These are phyloP conservation scores for Dendropsophus ebraccatus DNA, from an alignment of 2,113 vertebrate species.

Conservation along the genomic window DNA sequence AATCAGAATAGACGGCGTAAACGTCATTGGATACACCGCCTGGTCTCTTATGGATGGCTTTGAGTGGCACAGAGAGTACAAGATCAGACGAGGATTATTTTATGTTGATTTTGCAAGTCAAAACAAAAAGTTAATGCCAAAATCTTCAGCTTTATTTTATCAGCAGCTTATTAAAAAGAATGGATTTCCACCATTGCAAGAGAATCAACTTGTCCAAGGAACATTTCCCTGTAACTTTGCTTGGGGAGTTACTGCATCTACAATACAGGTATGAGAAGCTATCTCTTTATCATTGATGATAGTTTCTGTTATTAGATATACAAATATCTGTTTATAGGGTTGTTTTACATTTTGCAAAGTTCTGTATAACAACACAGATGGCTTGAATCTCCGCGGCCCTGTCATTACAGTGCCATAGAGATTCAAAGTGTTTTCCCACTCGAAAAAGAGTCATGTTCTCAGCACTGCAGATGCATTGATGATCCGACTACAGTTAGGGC, in stretches of 20 bases:
- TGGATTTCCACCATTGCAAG: constrained; percentile 88
- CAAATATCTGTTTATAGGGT: no score
- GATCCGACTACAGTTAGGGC: no score
- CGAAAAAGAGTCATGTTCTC: no score
- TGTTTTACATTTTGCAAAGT: no score
- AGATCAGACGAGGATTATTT: constrained; percentile 89
- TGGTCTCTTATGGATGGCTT: constrained; percentile 97
- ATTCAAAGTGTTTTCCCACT: no score
- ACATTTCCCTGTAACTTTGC: constrained; percentile 89
- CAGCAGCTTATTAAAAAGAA: constrained; percentile 90
- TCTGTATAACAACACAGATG: no score
- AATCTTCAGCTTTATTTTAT: constrained; percentile 93
- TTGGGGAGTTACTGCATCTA: constrained; percentile 90
- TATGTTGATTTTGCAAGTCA: constrained; percentile 91
- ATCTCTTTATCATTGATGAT: not conserved
- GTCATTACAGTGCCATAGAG: no score
- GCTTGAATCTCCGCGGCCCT: no score
- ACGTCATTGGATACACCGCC: constrained; percentile 92
- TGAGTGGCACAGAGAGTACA: constrained; percentile 92
- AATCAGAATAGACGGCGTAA: constrained; percentile 82
- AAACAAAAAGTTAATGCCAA: constrained; percentile 87
- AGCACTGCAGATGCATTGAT: no score
- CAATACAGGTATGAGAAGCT: constrained; percentile 82
- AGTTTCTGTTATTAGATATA: no score
- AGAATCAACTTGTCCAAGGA: constrained; percentile 83